phyloP scores from a whole-genome alignment of 2,888 invertebrate species.

The Poecilobothrus nobilitatus region DNA sequence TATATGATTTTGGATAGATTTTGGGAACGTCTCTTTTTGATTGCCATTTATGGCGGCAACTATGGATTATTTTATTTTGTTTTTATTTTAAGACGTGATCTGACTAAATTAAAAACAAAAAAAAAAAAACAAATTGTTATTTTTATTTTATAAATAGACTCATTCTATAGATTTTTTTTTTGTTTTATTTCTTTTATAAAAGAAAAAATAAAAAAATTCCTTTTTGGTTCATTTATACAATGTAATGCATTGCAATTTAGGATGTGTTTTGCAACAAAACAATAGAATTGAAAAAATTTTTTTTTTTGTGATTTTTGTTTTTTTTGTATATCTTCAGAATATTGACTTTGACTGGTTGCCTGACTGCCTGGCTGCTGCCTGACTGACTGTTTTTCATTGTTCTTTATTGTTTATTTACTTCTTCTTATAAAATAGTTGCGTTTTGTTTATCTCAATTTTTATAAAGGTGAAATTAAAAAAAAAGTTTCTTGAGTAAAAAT shows the following conservation, averaged over 20 bases:
- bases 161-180: neutral
- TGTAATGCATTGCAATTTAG: neutral
- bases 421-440: too few species aligned
- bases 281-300: neutral
- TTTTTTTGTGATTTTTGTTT: too few species aligned
- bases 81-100: neutral
- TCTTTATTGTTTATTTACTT: too few species aligned
- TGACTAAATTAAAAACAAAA: neutral
- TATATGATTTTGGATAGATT: neutral
- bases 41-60: neutral
- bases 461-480: too few species aligned
- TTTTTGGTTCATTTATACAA: neutral
- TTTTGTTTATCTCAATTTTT: too few species aligned
- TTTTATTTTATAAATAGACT: neutral
- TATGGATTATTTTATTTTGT: neutral
- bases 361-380: too few species aligned
- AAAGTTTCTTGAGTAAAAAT: too few species aligned
- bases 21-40: slow-evolving; percentile 1
- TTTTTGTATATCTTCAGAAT: too few species aligned
- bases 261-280: neutral
- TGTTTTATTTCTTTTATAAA: neutral
- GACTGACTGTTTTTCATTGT: too few species aligned
- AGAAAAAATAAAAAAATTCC: too few species aligned
- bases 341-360: too few species aligned
- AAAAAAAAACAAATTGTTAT: too few species aligned